Base-by-base conservation (phyloP, 2,113 vertebrate genomes). In the Brienomyrus longianalis region DNA sequence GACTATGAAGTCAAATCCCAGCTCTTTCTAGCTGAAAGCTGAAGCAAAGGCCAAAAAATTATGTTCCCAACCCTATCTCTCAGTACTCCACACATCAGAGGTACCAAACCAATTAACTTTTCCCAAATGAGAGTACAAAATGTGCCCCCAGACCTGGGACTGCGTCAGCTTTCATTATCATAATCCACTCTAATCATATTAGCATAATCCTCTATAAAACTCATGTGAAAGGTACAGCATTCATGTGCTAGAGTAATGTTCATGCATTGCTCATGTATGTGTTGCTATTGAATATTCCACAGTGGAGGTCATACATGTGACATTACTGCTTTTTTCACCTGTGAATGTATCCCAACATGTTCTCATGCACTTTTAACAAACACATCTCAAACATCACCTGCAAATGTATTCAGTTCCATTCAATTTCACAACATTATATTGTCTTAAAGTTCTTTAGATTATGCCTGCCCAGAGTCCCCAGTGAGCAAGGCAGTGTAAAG, bases 131-230 rank as follows among this genome's bases (percentile, higher is more conserved):
- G 93, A 94, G 93, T 93, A 92, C 90, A 92, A 91, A 93, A 93
- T 93, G 91, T 92, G 88, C 92, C 92, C 93, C 89, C 90, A 15
- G 74, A 92, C 62, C 87, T 56, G 43, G 86, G 83, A 90, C 47
- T 52, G 39, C 54, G 43, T 48, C 23, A 83, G 52, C 43, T 39
- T 91, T 93, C 94, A 94, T 95, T 95, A 95, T 89, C 95, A 96
- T 96, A 96, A 96, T 96, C 95, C 95, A 92, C 92, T 91, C 94
- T 96, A 95, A 96, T 96, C 95, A 95, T 95, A 94, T 95, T 94
- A 95, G 91, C 93, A 90, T 91, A 90, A 93, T 93, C 87, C 93
- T 92, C 85, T 92, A 31, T 31, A 31, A 94, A 93, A 94, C 93
- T 94, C 94, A 92, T 92, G 89, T 92, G 92, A 91, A 93, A 93